These are phyloP conservation scores for Phyto melanocephala DNA, from an alignment of 2,888 invertebrate genomes.

Conservation along the genomic window DNA sequence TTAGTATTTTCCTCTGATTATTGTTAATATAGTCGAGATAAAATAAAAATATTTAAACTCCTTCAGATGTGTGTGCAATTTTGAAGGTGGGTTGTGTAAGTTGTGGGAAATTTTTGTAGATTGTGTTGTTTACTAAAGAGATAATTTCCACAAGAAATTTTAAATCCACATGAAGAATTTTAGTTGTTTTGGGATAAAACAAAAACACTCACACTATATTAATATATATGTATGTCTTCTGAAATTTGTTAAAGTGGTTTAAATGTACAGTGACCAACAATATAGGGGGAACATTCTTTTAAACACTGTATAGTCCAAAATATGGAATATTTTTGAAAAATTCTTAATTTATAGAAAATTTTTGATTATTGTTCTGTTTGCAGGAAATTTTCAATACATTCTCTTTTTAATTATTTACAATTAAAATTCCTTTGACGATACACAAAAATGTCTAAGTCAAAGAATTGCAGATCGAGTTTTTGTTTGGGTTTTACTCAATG, in stretches of 20 bases:
- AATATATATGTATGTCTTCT: background rate
- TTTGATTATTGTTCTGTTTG: no score
- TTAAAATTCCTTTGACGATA: no score
- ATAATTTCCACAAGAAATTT: constrained; percentile 13
- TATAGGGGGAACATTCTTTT: background rate
- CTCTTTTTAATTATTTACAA: no score
- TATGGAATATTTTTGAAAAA: no score
- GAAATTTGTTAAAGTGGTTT: background rate
- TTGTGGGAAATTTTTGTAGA: constrained; percentile 28
- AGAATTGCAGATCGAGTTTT: no score
- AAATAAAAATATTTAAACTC: constrained; percentile 15
- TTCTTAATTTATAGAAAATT: no score
- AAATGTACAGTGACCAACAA: background rate
- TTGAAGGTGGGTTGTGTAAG: constrained; percentile 2
- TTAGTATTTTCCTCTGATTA: constrained; percentile 48
- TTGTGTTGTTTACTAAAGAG: constrained; percentile 29
- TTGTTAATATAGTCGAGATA: constrained; percentile 63
- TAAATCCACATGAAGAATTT: constrained; percentile 16
- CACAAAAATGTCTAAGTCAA: no score
- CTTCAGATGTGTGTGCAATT: background rate
- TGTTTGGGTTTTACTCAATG: no score
- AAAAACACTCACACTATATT: background rate
- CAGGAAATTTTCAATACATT: no score
- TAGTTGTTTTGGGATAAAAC: background rate
- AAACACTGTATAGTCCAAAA: no score